phyloP scores from a whole-genome alignment of 2,113 vertebrate genomes.

The Gopherus flavomarginatus region DNA sequence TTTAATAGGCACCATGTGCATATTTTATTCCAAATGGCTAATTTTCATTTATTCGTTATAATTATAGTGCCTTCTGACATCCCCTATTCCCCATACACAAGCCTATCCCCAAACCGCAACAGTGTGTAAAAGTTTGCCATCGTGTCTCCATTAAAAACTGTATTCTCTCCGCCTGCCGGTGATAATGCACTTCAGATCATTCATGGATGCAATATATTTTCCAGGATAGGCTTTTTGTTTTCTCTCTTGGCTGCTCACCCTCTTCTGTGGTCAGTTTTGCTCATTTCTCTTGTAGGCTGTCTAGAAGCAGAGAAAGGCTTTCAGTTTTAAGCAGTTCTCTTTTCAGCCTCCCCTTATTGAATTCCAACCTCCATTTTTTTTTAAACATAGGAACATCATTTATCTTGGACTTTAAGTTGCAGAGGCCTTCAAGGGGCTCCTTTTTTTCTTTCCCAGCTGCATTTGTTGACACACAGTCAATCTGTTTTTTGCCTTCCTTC shows the following conservation, averaged over 20 bases:
- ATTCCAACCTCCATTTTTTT: conserved; percentile 87
- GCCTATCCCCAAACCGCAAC: neutral
- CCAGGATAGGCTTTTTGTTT: conserved; percentile 83
- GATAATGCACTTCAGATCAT: conserved; percentile 48
- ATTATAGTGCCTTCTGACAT: conserved; percentile 6
- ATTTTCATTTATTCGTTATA: neutral
- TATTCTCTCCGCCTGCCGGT: neutral
- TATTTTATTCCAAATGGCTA: neutral
- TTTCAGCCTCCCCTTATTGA: conserved; percentile 88
- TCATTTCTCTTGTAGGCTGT: conserved; percentile 88
- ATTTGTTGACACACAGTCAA: conserved; percentile 97
- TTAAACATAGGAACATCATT: conserved; percentile 81
- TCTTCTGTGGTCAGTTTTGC: conserved; percentile 76
- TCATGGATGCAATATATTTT: conserved; percentile 72
- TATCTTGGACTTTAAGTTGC: conserved; percentile 82
- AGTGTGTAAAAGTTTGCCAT: conserved; percentile 1
- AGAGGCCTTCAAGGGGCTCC: conserved; percentile 85
- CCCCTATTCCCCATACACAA: neutral
- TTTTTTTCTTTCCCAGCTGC: conserved; percentile 92
- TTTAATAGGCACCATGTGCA: fast-evolving
- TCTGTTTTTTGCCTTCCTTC: conserved; percentile 82
- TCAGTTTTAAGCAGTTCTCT: conserved; percentile 79
- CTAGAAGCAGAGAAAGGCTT: conserved; percentile 84
- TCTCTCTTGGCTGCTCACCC: conserved; percentile 68
- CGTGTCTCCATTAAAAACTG: conserved; percentile 64